Conservation (phyloP, 2,113 vertebrate genomes). For the Ibidorhyncha struthersii region DNA sequence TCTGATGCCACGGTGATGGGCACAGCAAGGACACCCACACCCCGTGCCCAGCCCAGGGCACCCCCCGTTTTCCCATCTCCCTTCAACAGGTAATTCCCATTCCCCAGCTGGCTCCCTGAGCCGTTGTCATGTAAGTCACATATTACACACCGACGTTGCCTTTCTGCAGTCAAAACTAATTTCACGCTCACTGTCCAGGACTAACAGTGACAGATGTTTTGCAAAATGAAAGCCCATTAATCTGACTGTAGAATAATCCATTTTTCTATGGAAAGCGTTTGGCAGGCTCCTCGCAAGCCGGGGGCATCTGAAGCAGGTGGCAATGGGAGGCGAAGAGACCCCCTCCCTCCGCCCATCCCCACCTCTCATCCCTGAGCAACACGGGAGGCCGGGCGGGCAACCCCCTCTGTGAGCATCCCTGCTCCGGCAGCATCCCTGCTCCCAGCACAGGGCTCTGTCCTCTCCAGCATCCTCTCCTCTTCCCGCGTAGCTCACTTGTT, state of each 20-base stretch:
- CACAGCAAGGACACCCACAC: neutral
- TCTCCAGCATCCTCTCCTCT: neutral
- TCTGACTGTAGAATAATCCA: slow-evolving; percentile 79
- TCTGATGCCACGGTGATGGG: neutral
- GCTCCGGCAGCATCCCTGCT: neutral
- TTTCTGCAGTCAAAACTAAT: slow-evolving; percentile 74
- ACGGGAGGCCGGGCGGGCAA: neutral
- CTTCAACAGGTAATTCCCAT: slow-evolving; percentile 40
- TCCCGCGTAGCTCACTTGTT: accelerated
- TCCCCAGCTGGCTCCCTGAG: slow-evolving; percentile 4
- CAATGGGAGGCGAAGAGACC: neutral
- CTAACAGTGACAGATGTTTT: slow-evolving; percentile 83
- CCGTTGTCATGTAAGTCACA: slow-evolving; percentile 54
- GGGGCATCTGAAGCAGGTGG: slow-evolving; percentile 28
- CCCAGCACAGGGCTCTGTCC: neutral
- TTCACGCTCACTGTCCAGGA: slow-evolving; percentile 78
- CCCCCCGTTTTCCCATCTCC: neutral
- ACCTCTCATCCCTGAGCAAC: neutral
- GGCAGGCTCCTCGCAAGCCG: slow-evolving; percentile 44
- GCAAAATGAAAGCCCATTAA: slow-evolving; percentile 80
- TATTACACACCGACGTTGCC: neutral
- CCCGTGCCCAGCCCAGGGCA: neutral
- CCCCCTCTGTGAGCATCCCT: neutral
- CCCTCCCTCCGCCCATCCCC: neutral
- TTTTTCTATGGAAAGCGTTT: slow-evolving; percentile 68